Evolutionary conservation across 2,888 invertebrate species (phyloP), one percentile per base, ranked within the genome.

Genomic region (Drosophila neonasuta): DNA sequence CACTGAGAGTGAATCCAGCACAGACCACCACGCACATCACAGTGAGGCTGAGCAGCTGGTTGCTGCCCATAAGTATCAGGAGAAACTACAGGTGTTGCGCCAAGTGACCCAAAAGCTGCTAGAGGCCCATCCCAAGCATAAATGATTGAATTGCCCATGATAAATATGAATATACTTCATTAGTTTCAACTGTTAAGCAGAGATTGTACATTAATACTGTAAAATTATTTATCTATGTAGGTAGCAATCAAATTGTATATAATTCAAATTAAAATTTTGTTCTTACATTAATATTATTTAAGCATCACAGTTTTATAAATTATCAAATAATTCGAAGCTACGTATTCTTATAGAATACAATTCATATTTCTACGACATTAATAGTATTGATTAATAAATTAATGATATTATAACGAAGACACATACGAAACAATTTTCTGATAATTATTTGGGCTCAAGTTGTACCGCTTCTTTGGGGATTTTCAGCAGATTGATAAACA

Each of bases 51-150:
- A 80, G 30, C 66, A 80, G 32, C 45, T 78, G 30, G 57, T 59
- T 41, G 68, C 68, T 5, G 78, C 75, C 11, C 80, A 79, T 44
- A 76, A 81, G 9, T 86, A 86, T 34, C 78, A 80, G 49, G 74
- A 81, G 55, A 80, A 86, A 49, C 30, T 81, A 11, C 80, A 81
- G 41, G 56, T 86, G 24, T 34, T 81, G 24, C 79, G 86, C 2
- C 81, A 81, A 55, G 86, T 86, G 4, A 83, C 80, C 5, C 81
- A 81, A 20, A 76, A 71, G 20, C 66, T 81, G 24, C 68, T 81
- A 6, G 81, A 86, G 49, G 55, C 68, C 8, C 75, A 85, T 32
- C 77, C 80, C 49, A 80, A 81, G 39, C 62, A 75, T 42, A 34
- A 56, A 0, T 77, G 46, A 45, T 30, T 36, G 2, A 20, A 50